Evolutionary conservation across 2,888 invertebrate genomes (phyloP), one percentile per base, ranked within the genome.

Genomic region (Diarsia mendica): DNA sequence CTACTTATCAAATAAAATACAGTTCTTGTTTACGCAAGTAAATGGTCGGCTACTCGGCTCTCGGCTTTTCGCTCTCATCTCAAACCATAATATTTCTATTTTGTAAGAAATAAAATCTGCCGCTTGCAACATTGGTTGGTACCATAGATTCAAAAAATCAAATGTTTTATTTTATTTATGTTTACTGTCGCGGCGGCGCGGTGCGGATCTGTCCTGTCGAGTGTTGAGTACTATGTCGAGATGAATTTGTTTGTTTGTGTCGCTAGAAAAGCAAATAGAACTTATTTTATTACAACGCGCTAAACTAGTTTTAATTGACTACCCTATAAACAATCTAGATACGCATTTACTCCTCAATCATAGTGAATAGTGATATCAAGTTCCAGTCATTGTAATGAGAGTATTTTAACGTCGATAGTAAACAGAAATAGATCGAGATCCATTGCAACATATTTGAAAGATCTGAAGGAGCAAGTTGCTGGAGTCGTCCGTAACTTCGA

Each of bases 351-450:
- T 68, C 9, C 9, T 60, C 2, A 64, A 28, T 51, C 20, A 8
- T 49, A 66, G 72, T 72, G 72, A 53, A 46, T 61, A 73, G 72
- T 76, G 80, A 68, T 23, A 75, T 71, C 72, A 66, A 75, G 53
- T 77, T 85, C 68, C 63, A 73, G 65, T 77, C 49, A 71, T 60
- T 75, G 72, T 67, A 73, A 73, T 58, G 65, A 68, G 73, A 77
- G 55, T 72, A 68, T 10, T 68, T 23, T 20, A 83, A 75, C 75
- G 75, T 85, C 80, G 44, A 65, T 67, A 68, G 48, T 79, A 80
- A 86, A 85, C 82, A 79, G 73, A 84, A 87, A 87, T 85, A 87
- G 85, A 85, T 72, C 49, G 49, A 67, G 72, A 72, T 74, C 20
- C 48, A 79, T 73, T 80, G 67, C 53, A 72, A 67, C 6, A 39